Evolutionary conservation across 2,113 vertebrate species (phyloP).

Genomic region (Sapajus apella): DNA sequence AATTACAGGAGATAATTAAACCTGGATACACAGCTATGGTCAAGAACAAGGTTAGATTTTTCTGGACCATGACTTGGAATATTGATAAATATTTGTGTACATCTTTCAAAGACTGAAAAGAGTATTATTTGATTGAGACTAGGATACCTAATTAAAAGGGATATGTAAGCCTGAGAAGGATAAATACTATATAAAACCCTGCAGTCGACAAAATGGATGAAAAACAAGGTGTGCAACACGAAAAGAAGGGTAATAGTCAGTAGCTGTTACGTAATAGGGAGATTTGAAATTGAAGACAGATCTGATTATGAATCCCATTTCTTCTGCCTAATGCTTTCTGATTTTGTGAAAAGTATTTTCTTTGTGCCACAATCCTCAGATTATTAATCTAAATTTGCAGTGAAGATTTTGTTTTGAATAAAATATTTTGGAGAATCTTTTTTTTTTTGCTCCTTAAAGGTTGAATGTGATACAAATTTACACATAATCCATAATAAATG

Average conservation of each 20-base stretch:
- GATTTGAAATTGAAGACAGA: background rate
- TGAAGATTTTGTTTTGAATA: background rate
- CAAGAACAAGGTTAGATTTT: constrained; percentile 19
- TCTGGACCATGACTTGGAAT: background rate
- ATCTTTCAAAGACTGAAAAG: constrained; percentile 20
- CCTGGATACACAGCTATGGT: background rate
- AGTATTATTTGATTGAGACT: background rate
- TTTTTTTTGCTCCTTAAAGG: background rate
- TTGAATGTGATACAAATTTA: background rate
- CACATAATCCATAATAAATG: background rate
- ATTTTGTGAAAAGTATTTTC: background rate
- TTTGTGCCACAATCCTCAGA: background rate
- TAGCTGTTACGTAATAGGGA: background rate
- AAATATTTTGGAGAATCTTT: background rate
- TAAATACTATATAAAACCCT: background rate
- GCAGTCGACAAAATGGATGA: background rate
- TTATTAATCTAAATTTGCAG: background rate
- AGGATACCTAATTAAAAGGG: constrained; percentile 3
- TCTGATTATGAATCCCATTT: background rate
- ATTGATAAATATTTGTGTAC: background rate
- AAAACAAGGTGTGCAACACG: background rate
- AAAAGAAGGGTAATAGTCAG: background rate
- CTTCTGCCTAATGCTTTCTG: background rate
- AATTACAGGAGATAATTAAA: background rate
- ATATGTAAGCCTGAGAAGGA: constrained; percentile 2